Evolutionary conservation across 2,888 invertebrate species (phyloP), one percentile per base, ranked within the genome.

Genomic region (Vandiemenella viatica): DNA sequence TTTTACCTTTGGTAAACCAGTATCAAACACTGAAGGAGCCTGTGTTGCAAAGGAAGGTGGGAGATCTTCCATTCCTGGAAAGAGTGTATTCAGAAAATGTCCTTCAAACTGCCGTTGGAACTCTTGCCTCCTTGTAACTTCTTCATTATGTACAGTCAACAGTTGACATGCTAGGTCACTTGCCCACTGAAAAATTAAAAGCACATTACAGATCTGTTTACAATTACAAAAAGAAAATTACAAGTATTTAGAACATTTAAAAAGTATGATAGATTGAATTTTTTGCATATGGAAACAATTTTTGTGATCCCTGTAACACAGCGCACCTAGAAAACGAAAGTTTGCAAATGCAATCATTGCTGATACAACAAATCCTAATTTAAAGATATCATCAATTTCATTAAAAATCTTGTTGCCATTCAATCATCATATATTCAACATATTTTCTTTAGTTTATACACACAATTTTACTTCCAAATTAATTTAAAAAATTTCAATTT

Each of bases 31-130:
- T 0, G 78, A 69, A 0, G 88, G 87, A 50, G 83, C 76, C 61
- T 83, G 79, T 4, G 84, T 87, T 45, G 88, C 91, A 65, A 86
- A 95, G 0, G 80, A 71, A 3, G 84, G 82, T 1, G 91, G 87
- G 53, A 81, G 68, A 60, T 95, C 95, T 46, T 83, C 81, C 72
- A 96, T 77, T 0, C 95, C 95, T 1, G 89, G 87, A 66, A 97
- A 97, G 38, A 97, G 67, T 10, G 80, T 37, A 40, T 48, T 51
- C 23, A 53, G 46, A 56, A 76, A 75, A 60, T 76, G 96, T 0
- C 85, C 85, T 19, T 88, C 85, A 59, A 90, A 85, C 52, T 79
- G 72, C 0, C 68, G 62, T 57, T 81, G 79, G 64, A 95, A 95
- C 7, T 83, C 79, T 56, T 83, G 79, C 37, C 97, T 73, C 8